phyloP scores from a whole-genome alignment of 92 coral and sea anemone genomes.

The Umimayanthus kanabou region DNA sequence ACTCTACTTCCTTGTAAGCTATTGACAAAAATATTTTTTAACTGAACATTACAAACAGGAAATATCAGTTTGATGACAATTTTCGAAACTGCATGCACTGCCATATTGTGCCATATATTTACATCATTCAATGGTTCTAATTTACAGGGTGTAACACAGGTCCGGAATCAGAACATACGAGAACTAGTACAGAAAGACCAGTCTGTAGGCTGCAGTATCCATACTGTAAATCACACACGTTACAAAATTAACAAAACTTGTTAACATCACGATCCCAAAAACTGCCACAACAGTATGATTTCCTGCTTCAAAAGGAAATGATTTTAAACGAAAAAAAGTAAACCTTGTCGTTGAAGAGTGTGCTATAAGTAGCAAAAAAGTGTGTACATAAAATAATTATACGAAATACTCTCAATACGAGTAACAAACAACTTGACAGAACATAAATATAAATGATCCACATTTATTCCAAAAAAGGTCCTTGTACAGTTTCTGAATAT shows the following conservation, averaged over 20 bases:
- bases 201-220: neutral
- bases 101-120: neutral
- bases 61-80: neutral
- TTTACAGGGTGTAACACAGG: constrained; percentile 17
- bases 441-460: too few species aligned
- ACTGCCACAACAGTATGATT: neutral
- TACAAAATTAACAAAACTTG: too few species aligned
- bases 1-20: neutral
- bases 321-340: too few species aligned
- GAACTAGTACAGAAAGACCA: neutral
- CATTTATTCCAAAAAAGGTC: neutral
- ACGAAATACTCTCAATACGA: too few species aligned
- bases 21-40: too few species aligned
- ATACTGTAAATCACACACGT: neutral
- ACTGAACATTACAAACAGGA: neutral
- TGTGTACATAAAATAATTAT: too few species aligned
- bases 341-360: neutral
- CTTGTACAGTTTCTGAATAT: neutral
- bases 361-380: too few species aligned
- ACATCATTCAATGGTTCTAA: too few species aligned
- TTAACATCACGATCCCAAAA: neutral
- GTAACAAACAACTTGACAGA: too few species aligned
- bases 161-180: neutral
- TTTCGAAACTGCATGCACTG: neutral
- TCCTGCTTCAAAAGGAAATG: neutral